Evolutionary conservation across 1,140 invertebrate species (phyloP).

Genomic region (Sycophila sp.): DNA sequence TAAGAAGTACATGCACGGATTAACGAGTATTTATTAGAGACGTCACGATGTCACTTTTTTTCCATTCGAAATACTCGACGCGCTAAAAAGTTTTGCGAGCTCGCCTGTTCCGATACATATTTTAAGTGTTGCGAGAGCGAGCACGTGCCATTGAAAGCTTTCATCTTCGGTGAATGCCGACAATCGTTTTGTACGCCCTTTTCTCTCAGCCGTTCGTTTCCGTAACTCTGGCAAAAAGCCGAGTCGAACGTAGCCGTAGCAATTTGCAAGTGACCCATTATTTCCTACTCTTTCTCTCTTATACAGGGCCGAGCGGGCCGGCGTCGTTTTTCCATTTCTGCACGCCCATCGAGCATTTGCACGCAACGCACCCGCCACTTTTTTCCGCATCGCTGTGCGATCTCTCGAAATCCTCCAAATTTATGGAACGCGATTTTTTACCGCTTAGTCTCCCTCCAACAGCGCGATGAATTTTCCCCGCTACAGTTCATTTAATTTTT

Average conservation of each 20-base stretch:
- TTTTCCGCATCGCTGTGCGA: neutral
- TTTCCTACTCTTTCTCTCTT: neutral
- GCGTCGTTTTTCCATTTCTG: neutral
- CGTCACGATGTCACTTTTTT: too few species aligned
- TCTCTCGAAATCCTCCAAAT: neutral
- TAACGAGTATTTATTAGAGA: too few species aligned
- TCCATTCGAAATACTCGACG: too few species aligned
- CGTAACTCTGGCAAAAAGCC: slow-evolving; percentile 10
- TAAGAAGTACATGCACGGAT: too few species aligned
- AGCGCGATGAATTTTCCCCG: neutral
- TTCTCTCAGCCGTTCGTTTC: slow-evolving; percentile 3
- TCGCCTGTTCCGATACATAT: neutral
- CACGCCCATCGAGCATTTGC: neutral
- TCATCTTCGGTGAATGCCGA: slow-evolving; percentile 15
- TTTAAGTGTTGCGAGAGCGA: neutral
- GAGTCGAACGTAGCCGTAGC: neutral
- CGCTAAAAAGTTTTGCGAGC: too few species aligned
- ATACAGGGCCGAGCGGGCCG: too few species aligned
- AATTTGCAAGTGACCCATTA: slow-evolving; percentile 28
- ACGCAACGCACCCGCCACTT: neutral
- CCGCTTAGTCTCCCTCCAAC: neutral
- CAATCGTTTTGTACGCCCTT: slow-evolving; percentile 6
- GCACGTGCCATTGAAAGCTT: slow-evolving; percentile 8
- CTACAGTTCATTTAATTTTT: too few species aligned
- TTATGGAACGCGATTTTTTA: slow-evolving; percentile 2